Percentiles rank a stretch among this genome's conserved stretches.
phyloP scores from a whole-genome alignment of 1,140 invertebrate genomes.

The Drosophila grimshawi region DNA sequence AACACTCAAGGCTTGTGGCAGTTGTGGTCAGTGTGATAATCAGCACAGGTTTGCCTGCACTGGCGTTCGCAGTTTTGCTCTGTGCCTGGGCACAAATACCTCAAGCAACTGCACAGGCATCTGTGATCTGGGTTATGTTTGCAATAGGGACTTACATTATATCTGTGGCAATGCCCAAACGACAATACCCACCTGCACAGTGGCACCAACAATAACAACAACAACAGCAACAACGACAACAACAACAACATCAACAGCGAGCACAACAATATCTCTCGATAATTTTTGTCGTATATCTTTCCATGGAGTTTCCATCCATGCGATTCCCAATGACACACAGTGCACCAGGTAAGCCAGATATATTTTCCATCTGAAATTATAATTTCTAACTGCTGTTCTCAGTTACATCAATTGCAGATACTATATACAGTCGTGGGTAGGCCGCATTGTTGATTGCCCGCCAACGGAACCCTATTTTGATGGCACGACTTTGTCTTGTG shows the following conservation, averaged over 20 bases:
- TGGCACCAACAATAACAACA: not conserved
- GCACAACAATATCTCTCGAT: not conserved
- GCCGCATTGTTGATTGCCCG: constrained; percentile 4
- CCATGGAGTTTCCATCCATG: constrained; percentile 6
- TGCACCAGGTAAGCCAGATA: constrained; percentile 17
- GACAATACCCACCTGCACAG: constrained; percentile 32
- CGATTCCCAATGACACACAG: constrained; percentile 29
- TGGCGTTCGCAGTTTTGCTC: constrained; percentile 23
- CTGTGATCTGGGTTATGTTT: constrained; percentile 33
- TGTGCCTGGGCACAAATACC: constrained; percentile 43
- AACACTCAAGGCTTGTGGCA: constrained; percentile 24
- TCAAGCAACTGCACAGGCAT: constrained; percentile 12
- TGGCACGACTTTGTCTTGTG: constrained; percentile 1
- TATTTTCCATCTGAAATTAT: not conserved
- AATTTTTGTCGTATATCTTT: constrained; percentile 4
- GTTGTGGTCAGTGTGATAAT: constrained; percentile 39
- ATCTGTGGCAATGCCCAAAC: constrained; percentile 43
- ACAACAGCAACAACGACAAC: not conserved
- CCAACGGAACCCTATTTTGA: constrained; percentile 18
- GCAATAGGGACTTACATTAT: constrained; percentile 24
- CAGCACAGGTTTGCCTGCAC: constrained; percentile 47
- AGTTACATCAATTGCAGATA: constrained; percentile 23
- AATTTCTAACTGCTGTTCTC: not conserved
- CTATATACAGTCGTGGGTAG: not conserved
- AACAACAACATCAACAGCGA: not conserved